Evolutionary conservation across 2,888 invertebrate species (phyloP), one percentile per base, ranked within the genome.

Genomic region (Lepidochrysops patricia): DNA sequence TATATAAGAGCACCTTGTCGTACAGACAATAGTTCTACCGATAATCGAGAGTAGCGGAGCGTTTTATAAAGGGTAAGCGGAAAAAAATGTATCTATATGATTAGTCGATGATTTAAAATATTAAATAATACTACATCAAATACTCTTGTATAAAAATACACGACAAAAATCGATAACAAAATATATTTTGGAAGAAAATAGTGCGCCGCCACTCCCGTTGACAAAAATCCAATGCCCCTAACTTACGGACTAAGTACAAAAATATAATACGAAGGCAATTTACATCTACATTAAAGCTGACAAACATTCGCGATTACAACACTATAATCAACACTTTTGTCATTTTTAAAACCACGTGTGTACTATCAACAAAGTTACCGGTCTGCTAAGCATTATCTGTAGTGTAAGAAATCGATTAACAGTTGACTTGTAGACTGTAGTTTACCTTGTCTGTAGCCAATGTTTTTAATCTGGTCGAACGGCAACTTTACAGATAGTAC

Each of bases 261-360:
- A 82, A 81, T 82, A 81, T 76, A 79, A 77, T 78, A 78, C 69
- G 69, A 79, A 80, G 73, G 67, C 64, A 76, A 72, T 74, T 75
- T 77, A 80, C 68, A 74, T 64, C 80, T 82, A 84, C 67, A 71
- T 83, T 84, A 84, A 84, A 84, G 84, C 84, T 83, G 77, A 72
- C 71, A 71, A 78, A 77, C 73, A 76, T 76, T 72, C 69, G 69
- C 68, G 69, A 70, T 71, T 68, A 63, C 65, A 61, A 49, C 50
- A 60, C 49, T 57, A 23, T 59, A 23, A 57, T 63, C 60, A 29
- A 62, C 57, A 58, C 6, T 60, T 37, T 60, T 60, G 60, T 60
- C 57, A 63, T 57, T 56, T 48, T 57, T 15, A 23, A 29, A 13
- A 48, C n/a, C n/a, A n/a, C n/a, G n/a, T n/a, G n/a, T n/a, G n/a